A percentile compares a stretch with the other conserved stretches of the same genome.
phyloP scores from a whole-genome alignment of 2,113 vertebrate genomes.

The Monarcha castaneiventris region DNA sequence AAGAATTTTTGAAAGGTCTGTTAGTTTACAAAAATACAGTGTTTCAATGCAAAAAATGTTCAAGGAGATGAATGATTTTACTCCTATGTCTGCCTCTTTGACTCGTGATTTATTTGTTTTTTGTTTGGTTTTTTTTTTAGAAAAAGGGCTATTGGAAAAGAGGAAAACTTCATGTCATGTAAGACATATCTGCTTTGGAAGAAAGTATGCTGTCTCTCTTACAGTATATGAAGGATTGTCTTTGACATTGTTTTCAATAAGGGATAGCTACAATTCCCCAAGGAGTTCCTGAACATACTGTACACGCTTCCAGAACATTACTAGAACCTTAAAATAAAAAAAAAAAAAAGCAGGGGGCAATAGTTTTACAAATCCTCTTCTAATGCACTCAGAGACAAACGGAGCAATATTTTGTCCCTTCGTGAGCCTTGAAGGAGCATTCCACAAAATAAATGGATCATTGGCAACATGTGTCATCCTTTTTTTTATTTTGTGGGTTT shows the following conservation, averaged over 20 bases:
- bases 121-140: not conserved
- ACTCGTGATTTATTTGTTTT: not conserved
- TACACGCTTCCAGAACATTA: not conserved
- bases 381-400: not conserved
- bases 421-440: not conserved
- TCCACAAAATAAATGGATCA: not conserved
- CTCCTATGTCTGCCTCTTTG: not conserved
- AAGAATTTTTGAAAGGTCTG: not conserved
- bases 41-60: not conserved
- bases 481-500: no score
- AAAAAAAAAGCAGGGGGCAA: not conserved
- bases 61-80: not conserved
- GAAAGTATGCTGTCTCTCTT: not conserved
- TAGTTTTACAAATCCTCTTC: not conserved
- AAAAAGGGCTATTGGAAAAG: not conserved
- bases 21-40: not conserved
- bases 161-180: not conserved
- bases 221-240: not conserved
- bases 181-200: not conserved
- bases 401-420: not conserved
- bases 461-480: not conserved
- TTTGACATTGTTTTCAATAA: not conserved
- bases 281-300: not conserved
- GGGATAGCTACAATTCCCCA: not conserved
- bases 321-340: not conserved